A percentile compares a stretch with the other conserved stretches of the same genome.
Conservation (phyloP, 2,888 invertebrate species). For the Drosophila robusta region DNA sequence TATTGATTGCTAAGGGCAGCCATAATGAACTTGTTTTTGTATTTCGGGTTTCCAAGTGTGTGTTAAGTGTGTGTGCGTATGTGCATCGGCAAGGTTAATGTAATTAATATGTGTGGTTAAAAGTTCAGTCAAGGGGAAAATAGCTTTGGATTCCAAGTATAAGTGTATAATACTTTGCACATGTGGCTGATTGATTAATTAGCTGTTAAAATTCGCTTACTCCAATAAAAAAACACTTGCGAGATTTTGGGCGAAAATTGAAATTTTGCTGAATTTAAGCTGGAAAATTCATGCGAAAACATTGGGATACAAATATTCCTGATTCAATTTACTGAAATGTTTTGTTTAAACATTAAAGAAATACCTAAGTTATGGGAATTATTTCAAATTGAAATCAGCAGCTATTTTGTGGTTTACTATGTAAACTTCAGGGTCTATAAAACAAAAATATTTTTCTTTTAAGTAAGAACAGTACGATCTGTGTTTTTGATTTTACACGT, state of each 20-base stretch:
- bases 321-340: slow-evolving; percentile 11
- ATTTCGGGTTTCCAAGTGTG: slow-evolving; percentile 1
- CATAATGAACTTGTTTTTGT: slow-evolving; percentile 62
- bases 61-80: slow-evolving; percentile 3
- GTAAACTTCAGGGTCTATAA: neutral
- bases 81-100: slow-evolving; percentile 47
- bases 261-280: neutral
- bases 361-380: neutral
- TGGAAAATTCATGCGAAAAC: slow-evolving; percentile 1
- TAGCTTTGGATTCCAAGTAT: slow-evolving; percentile 5
- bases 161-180: slow-evolving; percentile 41
- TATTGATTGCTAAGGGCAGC: slow-evolving; percentile 47
- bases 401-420: neutral
- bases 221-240: neutral
- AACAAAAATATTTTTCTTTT: neutral
- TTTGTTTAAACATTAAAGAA: slow-evolving; percentile 9
- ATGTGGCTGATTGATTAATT: slow-evolving; percentile 51
- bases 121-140: slow-evolving; percentile 7
- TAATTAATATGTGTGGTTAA: slow-evolving; percentile 35
- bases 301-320: neutral
- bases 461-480: no score
- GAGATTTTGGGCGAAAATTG: neutral
- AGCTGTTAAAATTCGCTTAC: slow-evolving; percentile 33
- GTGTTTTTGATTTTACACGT: no score
- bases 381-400: neutral